These are phyloP conservation scores for Petrocephalus zakoni DNA, from an alignment of 2,113 vertebrate genomes.

Conservation along the genomic window DNA sequence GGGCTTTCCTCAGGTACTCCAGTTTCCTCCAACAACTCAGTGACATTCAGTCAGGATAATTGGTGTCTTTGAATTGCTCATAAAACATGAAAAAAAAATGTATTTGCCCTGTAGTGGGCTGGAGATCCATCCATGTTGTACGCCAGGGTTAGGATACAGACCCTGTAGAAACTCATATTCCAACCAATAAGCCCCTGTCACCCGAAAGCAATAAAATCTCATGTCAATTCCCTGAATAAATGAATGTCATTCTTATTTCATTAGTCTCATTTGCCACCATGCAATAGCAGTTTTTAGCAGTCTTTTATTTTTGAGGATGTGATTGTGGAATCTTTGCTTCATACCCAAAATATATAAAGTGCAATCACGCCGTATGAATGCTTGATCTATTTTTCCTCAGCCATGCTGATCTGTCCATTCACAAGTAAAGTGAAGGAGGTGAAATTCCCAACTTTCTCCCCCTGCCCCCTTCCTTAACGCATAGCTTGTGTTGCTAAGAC, in stretches of 20 bases:
- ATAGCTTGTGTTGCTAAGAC: not conserved
- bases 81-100: not conserved
- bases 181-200: not conserved
- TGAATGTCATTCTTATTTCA: not conserved
- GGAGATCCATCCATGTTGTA: not conserved
- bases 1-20: not conserved
- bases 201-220: not conserved
- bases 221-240: not conserved
- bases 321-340: not conserved
- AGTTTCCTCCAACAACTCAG: not conserved
- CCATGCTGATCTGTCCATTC: not conserved
- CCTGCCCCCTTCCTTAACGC: not conserved
- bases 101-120: not conserved
- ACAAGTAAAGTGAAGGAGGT: not conserved
- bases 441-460: not conserved
- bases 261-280: not conserved
- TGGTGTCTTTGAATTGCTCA: not conserved
- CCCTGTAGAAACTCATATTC: not conserved
- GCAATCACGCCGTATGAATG: not conserved
- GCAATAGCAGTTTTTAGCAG: not conserved
- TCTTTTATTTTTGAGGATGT: not conserved
- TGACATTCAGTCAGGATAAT: not conserved
- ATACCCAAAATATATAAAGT: not conserved
- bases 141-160: not conserved
- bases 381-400: not conserved